A percentile compares a stretch with the other conserved stretches of the same genome.
phyloP scores from a whole-genome alignment of 2,113 vertebrate species.

The Poicephalus gulielmi region DNA sequence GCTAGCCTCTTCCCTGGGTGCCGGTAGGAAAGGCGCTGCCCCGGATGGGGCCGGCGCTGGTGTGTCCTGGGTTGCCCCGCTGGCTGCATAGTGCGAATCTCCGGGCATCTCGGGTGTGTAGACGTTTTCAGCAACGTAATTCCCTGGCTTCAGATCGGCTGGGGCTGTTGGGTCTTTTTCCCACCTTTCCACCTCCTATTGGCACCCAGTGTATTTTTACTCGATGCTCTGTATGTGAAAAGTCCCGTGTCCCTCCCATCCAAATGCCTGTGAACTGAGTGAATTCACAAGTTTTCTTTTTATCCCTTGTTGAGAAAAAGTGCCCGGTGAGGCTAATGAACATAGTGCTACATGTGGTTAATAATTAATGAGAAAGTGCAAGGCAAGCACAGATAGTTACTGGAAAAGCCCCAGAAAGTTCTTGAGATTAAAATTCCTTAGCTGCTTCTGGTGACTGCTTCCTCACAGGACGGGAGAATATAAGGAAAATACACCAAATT shows the following conservation, averaged over 20 bases:
- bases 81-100: accelerated
- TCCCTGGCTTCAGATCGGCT: background rate
- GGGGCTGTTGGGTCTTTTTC: background rate
- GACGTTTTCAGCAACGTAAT: accelerated
- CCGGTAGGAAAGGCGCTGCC: accelerated
- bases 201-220: background rate
- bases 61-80: accelerated
- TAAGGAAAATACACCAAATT: background rate
- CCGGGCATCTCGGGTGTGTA: accelerated
- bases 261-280: background rate
- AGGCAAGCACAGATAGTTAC: background rate
- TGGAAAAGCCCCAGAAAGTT: background rate
- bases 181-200: accelerated
- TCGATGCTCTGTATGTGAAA: too few relatives aligned
- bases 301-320: background rate
- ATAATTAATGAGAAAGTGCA: background rate
- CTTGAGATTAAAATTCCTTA: background rate
- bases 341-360: background rate
- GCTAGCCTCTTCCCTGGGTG: background rate
- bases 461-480: background rate
- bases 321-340: background rate
- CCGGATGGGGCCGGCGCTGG: background rate
- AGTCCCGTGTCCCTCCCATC: background rate
- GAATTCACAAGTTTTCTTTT: background rate
- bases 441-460: background rate